phyloP scores from a whole-genome alignment of 2,888 invertebrate species.

The Erpobdella octoculata region DNA sequence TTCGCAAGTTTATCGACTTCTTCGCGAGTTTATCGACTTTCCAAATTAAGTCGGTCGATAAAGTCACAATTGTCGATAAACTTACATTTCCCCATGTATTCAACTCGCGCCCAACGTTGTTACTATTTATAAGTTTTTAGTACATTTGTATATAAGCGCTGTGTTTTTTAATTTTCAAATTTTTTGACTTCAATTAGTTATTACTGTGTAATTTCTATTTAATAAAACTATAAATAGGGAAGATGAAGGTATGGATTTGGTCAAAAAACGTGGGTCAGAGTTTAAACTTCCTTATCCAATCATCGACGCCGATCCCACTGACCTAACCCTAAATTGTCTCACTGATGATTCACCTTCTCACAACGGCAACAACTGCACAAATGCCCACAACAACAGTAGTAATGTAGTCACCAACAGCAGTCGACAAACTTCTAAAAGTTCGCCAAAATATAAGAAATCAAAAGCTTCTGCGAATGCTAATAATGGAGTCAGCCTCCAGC shows the following conservation, averaged over 20 bases:
- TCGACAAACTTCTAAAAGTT: not conserved
- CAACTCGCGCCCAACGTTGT: no score
- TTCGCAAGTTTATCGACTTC: no score
- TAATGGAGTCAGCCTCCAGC: not conserved
- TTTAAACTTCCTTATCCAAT: conserved; percentile 93
- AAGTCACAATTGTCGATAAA: no score
- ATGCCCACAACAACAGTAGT: conserved; percentile 38
- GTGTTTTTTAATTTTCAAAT: no score
- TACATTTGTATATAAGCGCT: no score
- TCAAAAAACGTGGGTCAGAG: conserved; percentile 96
- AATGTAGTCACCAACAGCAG: not conserved
- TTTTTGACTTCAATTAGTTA: no score
- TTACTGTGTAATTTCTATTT: no score
- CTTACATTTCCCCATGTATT: no score
- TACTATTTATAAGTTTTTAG: no score
- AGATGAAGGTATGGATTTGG: conserved; percentile 91
- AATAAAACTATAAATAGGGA: conserved; percentile 70
- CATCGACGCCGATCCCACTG: conserved; percentile 54
- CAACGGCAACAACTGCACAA: conserved; percentile 36
- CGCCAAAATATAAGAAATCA: conserved; percentile 15
- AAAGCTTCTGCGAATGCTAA: not conserved
- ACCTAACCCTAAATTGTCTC: conserved; percentile 46
- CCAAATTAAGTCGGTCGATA: no score
- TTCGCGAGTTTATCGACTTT: no score
- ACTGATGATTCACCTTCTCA: conserved; percentile 41